These are phyloP conservation scores for Xiphydria camelus DNA, from an alignment of 2,888 invertebrate species.

Conservation along the genomic window DNA sequence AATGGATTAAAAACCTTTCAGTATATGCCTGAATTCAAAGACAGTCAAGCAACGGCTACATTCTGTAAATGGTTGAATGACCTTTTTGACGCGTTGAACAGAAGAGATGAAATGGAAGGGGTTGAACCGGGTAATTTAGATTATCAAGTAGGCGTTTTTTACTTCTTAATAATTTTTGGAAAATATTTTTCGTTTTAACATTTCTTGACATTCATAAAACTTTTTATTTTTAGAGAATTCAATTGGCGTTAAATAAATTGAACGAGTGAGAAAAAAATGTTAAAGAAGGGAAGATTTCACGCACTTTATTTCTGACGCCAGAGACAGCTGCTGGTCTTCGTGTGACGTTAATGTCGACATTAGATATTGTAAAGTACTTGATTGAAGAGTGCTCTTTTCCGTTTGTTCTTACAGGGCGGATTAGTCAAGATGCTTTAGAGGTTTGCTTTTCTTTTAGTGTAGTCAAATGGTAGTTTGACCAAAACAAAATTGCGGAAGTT, in stretches of 20 bases:
- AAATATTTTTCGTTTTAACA: neutral
- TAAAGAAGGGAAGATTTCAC: slow-evolving; percentile 3
- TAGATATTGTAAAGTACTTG: slow-evolving; percentile 13
- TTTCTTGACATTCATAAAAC: slow-evolving; percentile 1
- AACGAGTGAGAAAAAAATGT: slow-evolving; percentile 21
- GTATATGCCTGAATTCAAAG: slow-evolving; percentile 9
- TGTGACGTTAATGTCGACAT: slow-evolving; percentile 17
- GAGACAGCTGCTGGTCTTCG: slow-evolving; percentile 17
- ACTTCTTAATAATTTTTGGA: too few relatives aligned
- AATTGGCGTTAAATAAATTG: slow-evolving; percentile 16
- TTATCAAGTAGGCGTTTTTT: slow-evolving; percentile 20
- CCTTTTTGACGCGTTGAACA: slow-evolving; percentile 26
- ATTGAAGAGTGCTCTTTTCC: slow-evolving; percentile 7
- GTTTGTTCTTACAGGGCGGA: slow-evolving; percentile 10
- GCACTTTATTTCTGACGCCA: slow-evolving; percentile 13
- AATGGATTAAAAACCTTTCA: slow-evolving; percentile 16
- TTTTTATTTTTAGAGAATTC: slow-evolving; percentile 13
- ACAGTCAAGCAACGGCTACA: slow-evolving; percentile 17
- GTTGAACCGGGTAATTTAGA: slow-evolving; percentile 9
- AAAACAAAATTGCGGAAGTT: too few relatives aligned
- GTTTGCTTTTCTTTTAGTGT: too few relatives aligned
- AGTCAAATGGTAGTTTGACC: too few relatives aligned
- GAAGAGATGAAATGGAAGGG: slow-evolving; percentile 11
- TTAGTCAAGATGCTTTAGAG: slow-evolving; percentile 18
- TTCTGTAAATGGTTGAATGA: slow-evolving; percentile 25